These are phyloP conservation scores for Scaptomyza pallida DNA, from an alignment of 1,140 invertebrate genomes.

Conservation along the genomic window DNA sequence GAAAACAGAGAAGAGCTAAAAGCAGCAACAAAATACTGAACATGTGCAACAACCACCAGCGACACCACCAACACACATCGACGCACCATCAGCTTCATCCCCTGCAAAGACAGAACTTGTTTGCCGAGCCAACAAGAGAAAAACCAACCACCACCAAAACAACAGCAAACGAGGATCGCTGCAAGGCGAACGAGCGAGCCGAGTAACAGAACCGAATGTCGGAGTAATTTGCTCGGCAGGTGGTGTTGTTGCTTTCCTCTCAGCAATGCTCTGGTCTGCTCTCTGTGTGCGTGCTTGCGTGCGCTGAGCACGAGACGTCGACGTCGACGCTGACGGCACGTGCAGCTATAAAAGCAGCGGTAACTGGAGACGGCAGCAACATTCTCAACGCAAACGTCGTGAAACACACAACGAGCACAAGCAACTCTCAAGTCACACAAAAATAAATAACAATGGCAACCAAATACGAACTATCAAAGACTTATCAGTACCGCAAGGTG, in stretches of 20 bases:
- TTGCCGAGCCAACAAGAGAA: slow-evolving; percentile 58
- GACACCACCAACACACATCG: slow-evolving; percentile 36
- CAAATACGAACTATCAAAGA: slow-evolving; percentile 87
- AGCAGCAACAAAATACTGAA: slow-evolving; percentile 23
- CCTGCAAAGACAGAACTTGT: slow-evolving; percentile 73
- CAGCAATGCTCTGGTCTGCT: too few species aligned
- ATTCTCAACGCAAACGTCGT: slow-evolving; percentile 76
- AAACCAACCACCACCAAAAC: slow-evolving; percentile 70
- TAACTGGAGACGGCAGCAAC: slow-evolving; percentile 65
- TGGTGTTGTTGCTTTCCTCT: slow-evolving; percentile 50
- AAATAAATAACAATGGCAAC: slow-evolving; percentile 65
- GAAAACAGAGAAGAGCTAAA: slow-evolving; percentile 72
- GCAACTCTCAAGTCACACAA: slow-evolving; percentile 23
- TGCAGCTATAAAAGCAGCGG: slow-evolving; percentile 79
- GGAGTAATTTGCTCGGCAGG: slow-evolving; percentile 74
- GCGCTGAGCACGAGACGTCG: slow-evolving; percentile 73
- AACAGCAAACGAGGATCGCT: slow-evolving; percentile 55
- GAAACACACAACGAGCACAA: slow-evolving; percentile 53
- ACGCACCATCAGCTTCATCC: slow-evolving; percentile 67
- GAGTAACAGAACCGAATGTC: slow-evolving; percentile 34
- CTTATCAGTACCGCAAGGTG: slow-evolving; percentile 96
- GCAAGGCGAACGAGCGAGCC: slow-evolving; percentile 20
- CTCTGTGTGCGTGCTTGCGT: slow-evolving; percentile 34
- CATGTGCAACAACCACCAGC: slow-evolving; percentile 44
- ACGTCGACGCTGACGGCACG: slow-evolving; percentile 58